Evolutionary conservation across 1,140 invertebrate genomes (phyloP), one percentile per base, ranked within the genome.

Genomic region (Harpegnathos saltator): DNA sequence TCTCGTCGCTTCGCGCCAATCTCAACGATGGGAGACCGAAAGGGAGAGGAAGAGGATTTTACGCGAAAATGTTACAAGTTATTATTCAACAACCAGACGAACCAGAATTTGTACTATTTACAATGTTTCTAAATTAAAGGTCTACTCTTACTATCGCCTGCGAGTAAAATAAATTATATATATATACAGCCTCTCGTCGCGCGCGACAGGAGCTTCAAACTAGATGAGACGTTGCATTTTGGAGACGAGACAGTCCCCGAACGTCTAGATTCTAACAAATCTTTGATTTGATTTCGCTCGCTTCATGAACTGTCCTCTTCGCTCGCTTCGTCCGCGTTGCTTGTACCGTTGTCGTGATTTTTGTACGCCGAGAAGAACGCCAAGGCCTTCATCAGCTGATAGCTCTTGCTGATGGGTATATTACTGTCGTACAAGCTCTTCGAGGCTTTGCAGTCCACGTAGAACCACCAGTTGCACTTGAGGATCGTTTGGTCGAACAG

Each of bases 381-480:
- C 0, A 98, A 93, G 0, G 97, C 97, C 92, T 98, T 98, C 97
- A 98, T 98, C 7, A 98, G 95, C 91, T 98, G 97, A 92, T 98
- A 98, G 93, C 97, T 98, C 93, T 98, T 98, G 50, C 97, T 98
- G 61, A 98, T 97, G 0, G 97, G 97, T 61, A 98, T 97, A 90
- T 98, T 98, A 4, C 97, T 98, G 88, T 98, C 97, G 92, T 98
- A 98, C 50, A 98, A 94, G 68, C 95, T 95, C 85, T 95, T 96
- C 0, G 97, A 97, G 48, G 96, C 95, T 93, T 97, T 97, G 92
- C 98, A 98, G 90, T 98, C 97, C 0, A 98, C 97, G 93, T 98
- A 98, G 93, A 98, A 98, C 97, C 97, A 98, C 97, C 97, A 98
- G 91, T 98, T 98, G 93, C 98, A 98, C 91, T 98, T 98, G 0